Evolutionary conservation across 2,888 invertebrate species (phyloP), one percentile per base, ranked within the genome.

Genomic region (Zaprionus obscuricornis): DNA sequence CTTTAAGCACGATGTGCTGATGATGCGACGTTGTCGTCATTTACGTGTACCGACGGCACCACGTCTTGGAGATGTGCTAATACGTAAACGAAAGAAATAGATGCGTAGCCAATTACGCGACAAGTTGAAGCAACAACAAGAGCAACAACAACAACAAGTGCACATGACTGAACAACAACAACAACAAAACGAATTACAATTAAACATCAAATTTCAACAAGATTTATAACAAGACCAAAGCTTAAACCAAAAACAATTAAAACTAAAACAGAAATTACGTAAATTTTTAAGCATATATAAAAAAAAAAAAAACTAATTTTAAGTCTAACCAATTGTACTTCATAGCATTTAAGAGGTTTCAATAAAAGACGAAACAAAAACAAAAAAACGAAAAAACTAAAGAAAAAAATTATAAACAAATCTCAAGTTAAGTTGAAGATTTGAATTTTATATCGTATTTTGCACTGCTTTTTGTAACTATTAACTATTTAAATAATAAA

Each of bases 21-120:
- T 94, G 70, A 94, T 95, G 79, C 93, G 95, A 42, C 93, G 94
- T 75, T 96, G 96, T 91, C 92, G 94, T 79, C 94, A 95, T 82
- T 94, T 94, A 91, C 93, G 95, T 29, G 87, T 88, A 14, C 88
- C 88, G 1, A 88, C 88, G 26, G 85, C 86, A 20, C 87, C 88
- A 20, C 86, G 88, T 17, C 68, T 84, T 31, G 88, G 87, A 36
- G 85, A 88, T 70, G 84, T 78, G 7, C 62, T 78, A 8, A 78
- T 74, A 47, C 82, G 81, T n/a, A 87, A 87, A 54, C 76, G 74
- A 52, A 71, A 76, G 66, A 67, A 84, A 73, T 75, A 62, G 56
- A 51, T 26, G 39, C 49, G 37, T 26, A 33, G 40, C 18, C 46
- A 47, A 45, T 43, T 14, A 27, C 56, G 39, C 18, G 39, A 46